Conservation (phyloP, 2,888 invertebrate species). For the Rhopalosiphum nymphaeae region DNA sequence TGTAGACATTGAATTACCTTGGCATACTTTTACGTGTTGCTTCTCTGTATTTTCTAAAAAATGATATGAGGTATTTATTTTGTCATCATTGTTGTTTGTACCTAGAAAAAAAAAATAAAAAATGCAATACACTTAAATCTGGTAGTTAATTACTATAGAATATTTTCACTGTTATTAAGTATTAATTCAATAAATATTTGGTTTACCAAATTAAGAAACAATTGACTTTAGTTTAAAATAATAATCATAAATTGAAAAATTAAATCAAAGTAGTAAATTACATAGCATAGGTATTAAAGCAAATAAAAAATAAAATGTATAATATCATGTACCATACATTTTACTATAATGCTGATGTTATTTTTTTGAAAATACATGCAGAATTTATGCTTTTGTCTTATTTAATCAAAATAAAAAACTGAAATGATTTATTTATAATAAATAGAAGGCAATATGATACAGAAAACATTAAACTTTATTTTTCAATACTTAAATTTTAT, state of each 20-base stretch:
- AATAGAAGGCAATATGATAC: background rate
- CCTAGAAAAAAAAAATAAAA: background rate
- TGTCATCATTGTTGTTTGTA: constrained; percentile 27
- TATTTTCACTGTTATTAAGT: background rate
- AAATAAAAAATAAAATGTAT: background rate
- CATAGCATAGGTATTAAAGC: background rate
- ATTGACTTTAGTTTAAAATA: background rate
- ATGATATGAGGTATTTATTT: constrained; percentile 33
- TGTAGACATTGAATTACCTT: constrained; percentile 19
- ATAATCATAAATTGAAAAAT: too few relatives aligned
- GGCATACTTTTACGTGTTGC: constrained; percentile 27
- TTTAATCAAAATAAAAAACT: background rate
- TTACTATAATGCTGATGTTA: background rate
- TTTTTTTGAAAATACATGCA: background rate
- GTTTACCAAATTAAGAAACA: background rate
- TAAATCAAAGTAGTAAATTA: background rate
- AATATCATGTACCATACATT: background rate
- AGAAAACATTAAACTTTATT: background rate
- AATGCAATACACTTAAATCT: background rate
- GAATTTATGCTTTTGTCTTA: background rate
- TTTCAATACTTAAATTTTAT: background rate
- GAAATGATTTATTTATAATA: background rate
- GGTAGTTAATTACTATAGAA: background rate
- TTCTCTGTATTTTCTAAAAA: constrained; percentile 35
- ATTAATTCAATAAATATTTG: background rate